A percentile compares a stretch with the other conserved stretches of the same genome.
Conservation (phyloP, 2,888 invertebrate genomes). For the Netelia virgata region DNA sequence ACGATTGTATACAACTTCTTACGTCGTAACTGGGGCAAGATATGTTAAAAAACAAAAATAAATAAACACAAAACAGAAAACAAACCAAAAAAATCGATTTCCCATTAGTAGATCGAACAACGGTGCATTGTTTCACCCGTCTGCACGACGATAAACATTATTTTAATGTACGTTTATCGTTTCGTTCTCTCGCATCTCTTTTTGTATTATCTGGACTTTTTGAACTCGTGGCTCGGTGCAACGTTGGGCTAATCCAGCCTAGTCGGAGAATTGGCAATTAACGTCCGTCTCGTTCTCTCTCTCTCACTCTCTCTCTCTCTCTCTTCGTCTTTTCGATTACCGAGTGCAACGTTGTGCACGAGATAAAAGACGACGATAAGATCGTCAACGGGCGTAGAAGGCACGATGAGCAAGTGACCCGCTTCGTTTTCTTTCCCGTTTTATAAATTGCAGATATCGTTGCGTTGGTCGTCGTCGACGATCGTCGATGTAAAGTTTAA, state of each 20-base stretch:
- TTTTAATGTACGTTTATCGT: slow-evolving; percentile 43
- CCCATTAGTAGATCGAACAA: slow-evolving; percentile 56
- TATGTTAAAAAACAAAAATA: slow-evolving; percentile 24
- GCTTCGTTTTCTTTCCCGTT: slow-evolving; percentile 38
- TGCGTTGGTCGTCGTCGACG: slow-evolving; percentile 35
- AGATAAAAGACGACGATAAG: slow-evolving; percentile 12
- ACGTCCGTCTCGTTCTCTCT: background rate
- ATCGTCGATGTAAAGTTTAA: slow-evolving; percentile 51
- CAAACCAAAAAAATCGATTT: slow-evolving; percentile 31
- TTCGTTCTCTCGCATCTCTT: slow-evolving; percentile 15
- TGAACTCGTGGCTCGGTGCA: slow-evolving; percentile 6
- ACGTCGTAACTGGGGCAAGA: slow-evolving; percentile 56
- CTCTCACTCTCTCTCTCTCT: slow-evolving; percentile 13
- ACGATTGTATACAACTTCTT: slow-evolving; percentile 3
- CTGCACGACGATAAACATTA: slow-evolving; percentile 30
- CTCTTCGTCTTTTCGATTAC: slow-evolving; percentile 51
- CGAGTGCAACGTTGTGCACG: slow-evolving; percentile 26
- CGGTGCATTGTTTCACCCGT: slow-evolving; percentile 56
- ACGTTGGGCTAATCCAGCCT: slow-evolving; percentile 30
- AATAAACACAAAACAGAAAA: slow-evolving; percentile 1
- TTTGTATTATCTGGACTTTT: slow-evolving; percentile 5
- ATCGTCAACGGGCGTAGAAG: background rate
- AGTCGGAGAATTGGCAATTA: background rate
- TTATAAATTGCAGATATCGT: slow-evolving; percentile 27
- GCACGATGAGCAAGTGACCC: slow-evolving; percentile 35